Percentiles rank a stretch among this genome's conserved stretches.
Evolutionary conservation across 2,113 vertebrate species (phyloP).

Genomic region (Chlorodrepanis virens): DNA sequence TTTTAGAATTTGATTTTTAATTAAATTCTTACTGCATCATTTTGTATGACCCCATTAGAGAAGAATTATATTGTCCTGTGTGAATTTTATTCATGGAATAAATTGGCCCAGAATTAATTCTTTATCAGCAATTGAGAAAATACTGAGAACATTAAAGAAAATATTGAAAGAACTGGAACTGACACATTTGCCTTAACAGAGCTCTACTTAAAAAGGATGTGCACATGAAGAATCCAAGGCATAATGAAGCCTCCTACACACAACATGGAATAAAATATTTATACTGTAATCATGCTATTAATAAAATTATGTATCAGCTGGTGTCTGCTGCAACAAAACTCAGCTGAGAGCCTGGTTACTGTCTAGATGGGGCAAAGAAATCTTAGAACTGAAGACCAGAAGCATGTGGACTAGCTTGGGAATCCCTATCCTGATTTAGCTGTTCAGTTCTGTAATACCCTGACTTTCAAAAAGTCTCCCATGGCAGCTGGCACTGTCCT

Average conservation of each 20-base stretch:
- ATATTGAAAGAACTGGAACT: constrained; percentile 14
- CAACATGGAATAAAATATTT: constrained; percentile 45
- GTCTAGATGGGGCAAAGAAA: not conserved
- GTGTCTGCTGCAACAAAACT: not conserved
- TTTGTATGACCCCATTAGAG: not conserved
- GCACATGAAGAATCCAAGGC: not conserved
- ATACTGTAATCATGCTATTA: constrained; percentile 44
- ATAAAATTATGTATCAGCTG: constrained; percentile 40
- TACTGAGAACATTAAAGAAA: constrained; percentile 15
- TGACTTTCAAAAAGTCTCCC: not conserved
- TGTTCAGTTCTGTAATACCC: not conserved
- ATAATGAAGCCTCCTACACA: constrained; percentile 27
- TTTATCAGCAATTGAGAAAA: constrained; percentile 44
- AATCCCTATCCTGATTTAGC: not conserved
- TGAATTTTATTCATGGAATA: constrained; percentile 21
- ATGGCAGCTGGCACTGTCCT: not conserved
- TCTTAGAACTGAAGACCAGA: not conserved
- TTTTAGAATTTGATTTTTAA: not conserved
- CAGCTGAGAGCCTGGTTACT: not conserved
- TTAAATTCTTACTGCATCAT: not conserved
- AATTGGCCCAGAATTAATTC: constrained; percentile 26
- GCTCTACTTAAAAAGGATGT: not conserved
- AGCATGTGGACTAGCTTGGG: not conserved
- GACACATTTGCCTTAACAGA: constrained; percentile 24
- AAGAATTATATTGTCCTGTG: not conserved